Percentiles rank a stretch among this genome's conserved stretches.
phyloP scores from a whole-genome alignment of 2,888 invertebrate genomes.

The Idaea dimidiata region DNA sequence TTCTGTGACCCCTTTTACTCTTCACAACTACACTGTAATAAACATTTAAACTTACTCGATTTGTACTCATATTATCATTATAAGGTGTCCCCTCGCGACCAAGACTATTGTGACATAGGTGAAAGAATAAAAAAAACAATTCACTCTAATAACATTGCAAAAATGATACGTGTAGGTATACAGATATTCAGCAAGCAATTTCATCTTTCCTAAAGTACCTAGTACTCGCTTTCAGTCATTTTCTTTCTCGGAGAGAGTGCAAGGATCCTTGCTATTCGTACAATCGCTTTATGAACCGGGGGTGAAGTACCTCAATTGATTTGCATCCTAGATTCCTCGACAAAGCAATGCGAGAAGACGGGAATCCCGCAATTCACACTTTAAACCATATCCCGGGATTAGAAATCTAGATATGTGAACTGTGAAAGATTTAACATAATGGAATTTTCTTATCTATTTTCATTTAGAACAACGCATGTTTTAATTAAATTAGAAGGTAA shows the following conservation, averaged over 20 bases:
- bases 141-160: too few species aligned
- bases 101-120: too few species aligned
- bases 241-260: conserved; percentile 30
- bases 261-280: conserved; percentile 48
- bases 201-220: not conserved
- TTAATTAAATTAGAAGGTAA: not conserved
- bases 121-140: too few species aligned
- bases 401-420: conserved; percentile 52
- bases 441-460: conserved; percentile 33
- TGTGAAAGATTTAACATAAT: conserved; percentile 39
- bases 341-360: conserved; percentile 48
- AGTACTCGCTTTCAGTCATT: not conserved
- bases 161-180: not conserved
- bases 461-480: not conserved
- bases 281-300: conserved; percentile 53
- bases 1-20: too few species aligned
- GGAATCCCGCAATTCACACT: conserved; percentile 61
- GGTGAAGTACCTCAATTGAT: conserved; percentile 57
- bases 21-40: too few species aligned
- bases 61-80: too few species aligned
- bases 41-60: too few species aligned
- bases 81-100: too few species aligned
- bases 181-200: not conserved
- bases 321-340: conserved; percentile 60
- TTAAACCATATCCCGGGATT: conserved; percentile 57